These are phyloP conservation scores for Oryzias sinensis DNA, from an alignment of 2,797 vertebrate genomes.

Conservation along the genomic window DNA sequence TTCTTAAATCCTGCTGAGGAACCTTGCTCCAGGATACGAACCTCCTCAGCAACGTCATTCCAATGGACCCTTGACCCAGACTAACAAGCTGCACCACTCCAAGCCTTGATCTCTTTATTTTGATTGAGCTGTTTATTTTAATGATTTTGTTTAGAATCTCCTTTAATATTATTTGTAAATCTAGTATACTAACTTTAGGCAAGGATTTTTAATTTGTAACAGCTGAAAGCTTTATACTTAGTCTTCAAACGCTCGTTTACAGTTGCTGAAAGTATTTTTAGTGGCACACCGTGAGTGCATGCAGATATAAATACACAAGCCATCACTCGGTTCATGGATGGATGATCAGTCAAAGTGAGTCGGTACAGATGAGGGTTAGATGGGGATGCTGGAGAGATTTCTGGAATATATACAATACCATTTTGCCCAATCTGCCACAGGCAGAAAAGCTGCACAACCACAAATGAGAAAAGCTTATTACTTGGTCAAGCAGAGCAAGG, in stretches of 20 bases:
- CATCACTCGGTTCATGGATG: not conserved
- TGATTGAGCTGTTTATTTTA: not conserved
- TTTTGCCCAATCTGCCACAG: constrained; percentile 46
- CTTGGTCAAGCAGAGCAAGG: constrained; percentile 61
- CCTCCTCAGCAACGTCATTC: constrained; percentile 50
- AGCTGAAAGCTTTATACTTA: too few species aligned
- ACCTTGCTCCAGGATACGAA: constrained; percentile 65
- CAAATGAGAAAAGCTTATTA: constrained; percentile 50
- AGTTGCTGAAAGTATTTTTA: too few species aligned
- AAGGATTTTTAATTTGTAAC: too few species aligned
- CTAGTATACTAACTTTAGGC: too few species aligned
- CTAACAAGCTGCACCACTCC: constrained; percentile 8
- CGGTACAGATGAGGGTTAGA: constrained; percentile 5
- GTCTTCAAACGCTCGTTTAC: too few species aligned
- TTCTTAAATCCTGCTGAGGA: constrained; percentile 72
- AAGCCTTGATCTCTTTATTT: not conserved
- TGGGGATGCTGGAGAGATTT: constrained; percentile 25
- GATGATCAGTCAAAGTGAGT: not conserved
- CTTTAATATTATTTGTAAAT: not conserved
- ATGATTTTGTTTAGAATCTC: not conserved
- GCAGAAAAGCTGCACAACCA: constrained; percentile 57
- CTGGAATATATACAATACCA: constrained; percentile 11
- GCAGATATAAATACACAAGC: too few species aligned
- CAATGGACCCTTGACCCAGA: constrained; percentile 60
- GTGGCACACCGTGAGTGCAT: too few species aligned